A percentile compares a stretch with the other conserved stretches of the same genome.
Evolutionary conservation across 2,888 invertebrate genomes (phyloP).

Genomic region (Eilema griseolum): DNA sequence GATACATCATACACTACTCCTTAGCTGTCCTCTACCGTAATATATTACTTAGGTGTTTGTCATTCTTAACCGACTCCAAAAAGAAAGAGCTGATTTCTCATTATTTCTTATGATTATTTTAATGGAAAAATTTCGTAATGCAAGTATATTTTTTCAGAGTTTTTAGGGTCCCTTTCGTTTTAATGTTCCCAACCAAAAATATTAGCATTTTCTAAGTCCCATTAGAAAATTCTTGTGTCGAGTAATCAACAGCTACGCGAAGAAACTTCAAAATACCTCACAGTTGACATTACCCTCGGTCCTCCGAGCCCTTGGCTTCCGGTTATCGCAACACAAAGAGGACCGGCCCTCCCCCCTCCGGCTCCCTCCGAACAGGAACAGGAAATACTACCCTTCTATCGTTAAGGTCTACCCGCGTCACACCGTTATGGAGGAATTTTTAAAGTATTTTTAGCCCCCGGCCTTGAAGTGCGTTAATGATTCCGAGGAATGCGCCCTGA

Average conservation of each 20-base stretch:
- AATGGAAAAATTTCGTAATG: too few relatives aligned
- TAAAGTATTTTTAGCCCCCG: conserved; percentile 74
- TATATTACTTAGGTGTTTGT: too few relatives aligned
- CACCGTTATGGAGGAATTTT: conserved; percentile 66
- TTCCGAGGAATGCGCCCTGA: conserved; percentile 59
- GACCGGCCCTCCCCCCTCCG: conserved; percentile 64
- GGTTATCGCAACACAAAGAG: conserved; percentile 86
- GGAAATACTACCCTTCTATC: conserved; percentile 87
- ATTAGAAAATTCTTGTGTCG: conserved; percentile 52
- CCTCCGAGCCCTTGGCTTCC: conserved; percentile 84
- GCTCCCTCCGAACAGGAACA: conserved; percentile 71
- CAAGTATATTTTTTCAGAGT: not conserved
- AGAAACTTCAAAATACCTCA: conserved; percentile 83
- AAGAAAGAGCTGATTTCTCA: too few relatives aligned
- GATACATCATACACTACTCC: too few relatives aligned
- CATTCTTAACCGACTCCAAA: too few relatives aligned
- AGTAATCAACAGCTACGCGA: conserved; percentile 75
- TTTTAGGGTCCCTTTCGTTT: not conserved
- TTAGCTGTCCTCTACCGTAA: too few relatives aligned
- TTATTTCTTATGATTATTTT: too few relatives aligned
- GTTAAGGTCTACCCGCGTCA: conserved; percentile 83
- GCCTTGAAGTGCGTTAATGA: conserved; percentile 62
- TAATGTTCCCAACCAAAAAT: conserved; percentile 12
- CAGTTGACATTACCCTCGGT: conserved; percentile 85
- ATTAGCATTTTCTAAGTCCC: conserved; percentile 38